Evolutionary conservation across 1,140 invertebrate species (phyloP).

Genomic region (Heliconius hermathena): DNA sequence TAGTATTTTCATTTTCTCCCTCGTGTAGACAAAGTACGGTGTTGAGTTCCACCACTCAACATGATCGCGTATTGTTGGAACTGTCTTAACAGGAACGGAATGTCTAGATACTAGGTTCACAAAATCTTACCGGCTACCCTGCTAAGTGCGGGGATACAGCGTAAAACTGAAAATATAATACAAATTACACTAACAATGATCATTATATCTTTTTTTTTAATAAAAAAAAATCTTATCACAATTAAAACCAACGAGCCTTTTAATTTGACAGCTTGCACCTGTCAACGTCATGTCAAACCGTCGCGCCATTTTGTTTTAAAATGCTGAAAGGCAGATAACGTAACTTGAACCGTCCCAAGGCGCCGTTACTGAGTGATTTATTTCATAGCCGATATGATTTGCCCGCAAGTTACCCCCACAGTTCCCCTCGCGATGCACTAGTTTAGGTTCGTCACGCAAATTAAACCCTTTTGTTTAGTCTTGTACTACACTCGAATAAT

Average conservation of each 20-base stretch:
- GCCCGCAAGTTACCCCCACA: constrained; percentile 57
- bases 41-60: too few relatives aligned
- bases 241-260: constrained; percentile 43
- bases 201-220: neutral
- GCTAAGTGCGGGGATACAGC: too few relatives aligned
- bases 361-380: constrained; percentile 69
- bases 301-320: constrained; percentile 68
- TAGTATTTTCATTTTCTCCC: too few relatives aligned
- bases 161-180: neutral
- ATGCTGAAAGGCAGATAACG: constrained; percentile 66
- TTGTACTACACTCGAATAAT: constrained; percentile 4
- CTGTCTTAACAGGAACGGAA: too few relatives aligned
- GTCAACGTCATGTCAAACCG: constrained; percentile 72
- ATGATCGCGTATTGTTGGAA: too few relatives aligned
- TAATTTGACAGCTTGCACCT: constrained; percentile 63
- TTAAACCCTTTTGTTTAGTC: constrained; percentile 40
- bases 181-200: too few relatives aligned
- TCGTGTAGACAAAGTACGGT: too few relatives aligned
- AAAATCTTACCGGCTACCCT: too few relatives aligned
- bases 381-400: constrained; percentile 75
- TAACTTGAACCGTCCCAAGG: constrained; percentile 66
- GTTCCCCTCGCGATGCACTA: constrained; percentile 44
- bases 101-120: too few relatives aligned
- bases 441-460: constrained; percentile 33
- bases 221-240: neutral